Evolutionary conservation across 2,888 invertebrate genomes (phyloP), one percentile per base, ranked within the genome.

Genomic region (Onchidella celtica): DNA sequence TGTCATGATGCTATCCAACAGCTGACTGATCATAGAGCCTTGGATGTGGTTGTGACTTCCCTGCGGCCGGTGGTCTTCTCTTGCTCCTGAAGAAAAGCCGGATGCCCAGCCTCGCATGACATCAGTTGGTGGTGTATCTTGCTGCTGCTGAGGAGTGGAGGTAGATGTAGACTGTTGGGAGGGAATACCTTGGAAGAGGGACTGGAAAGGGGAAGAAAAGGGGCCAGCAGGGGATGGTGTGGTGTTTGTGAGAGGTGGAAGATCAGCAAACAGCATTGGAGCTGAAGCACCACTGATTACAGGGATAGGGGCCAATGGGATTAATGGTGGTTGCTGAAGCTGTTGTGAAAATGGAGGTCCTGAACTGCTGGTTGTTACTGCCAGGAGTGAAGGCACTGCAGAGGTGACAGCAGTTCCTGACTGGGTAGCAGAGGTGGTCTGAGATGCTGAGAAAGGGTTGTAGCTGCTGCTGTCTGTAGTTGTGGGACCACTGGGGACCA

Each of bases 81-180:
- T 47, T 29, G 55, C 2, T 32, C 9, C 14, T 3, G 65, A 9
- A 32, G 55, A 1, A 17, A 57, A 0, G 27, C 34, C 72, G 47
- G 47, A 55, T 34, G 14, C 66, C 9, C 17, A n/a, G 14, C 32
- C 66, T 14, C n/a, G 29, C 32, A 34, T 32, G 9, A 29, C 24
- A 24, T 27, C 24, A 40, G 24, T 0, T 0, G 74, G 27, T 40
- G 61, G 74, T 11, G 24, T 63, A 14, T 74, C 63, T 29, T 24
- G 65, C 34, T 66, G 70, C 63, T 83, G 82, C 21, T 83, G 81
- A 32, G 84, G 82, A 65, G 66, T 68, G 47, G 81, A 38, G 29
- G 78, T 79, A 9, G 80, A 40, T 32, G 74, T 63, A 0, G 80
- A 73, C 29, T 61, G 57, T 66, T 72, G 72, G 32, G 72, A 55